Evolutionary conservation across 2,113 vertebrate species (phyloP).

Genomic region (Mixornis gularis): DNA sequence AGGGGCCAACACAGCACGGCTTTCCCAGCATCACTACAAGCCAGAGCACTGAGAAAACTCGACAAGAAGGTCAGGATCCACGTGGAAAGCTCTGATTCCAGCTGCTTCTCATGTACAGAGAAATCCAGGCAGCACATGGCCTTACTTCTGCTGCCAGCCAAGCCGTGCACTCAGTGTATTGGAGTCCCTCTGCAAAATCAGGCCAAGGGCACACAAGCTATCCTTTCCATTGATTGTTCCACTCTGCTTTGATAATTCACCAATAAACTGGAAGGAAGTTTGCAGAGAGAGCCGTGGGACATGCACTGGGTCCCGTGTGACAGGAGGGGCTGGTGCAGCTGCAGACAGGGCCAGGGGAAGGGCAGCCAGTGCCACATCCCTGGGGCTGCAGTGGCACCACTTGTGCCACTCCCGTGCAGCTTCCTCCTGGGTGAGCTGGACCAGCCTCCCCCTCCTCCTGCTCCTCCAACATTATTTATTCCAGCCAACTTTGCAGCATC

Average conservation of each 20-base stretch:
- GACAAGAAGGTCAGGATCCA: neutral
- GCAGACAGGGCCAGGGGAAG: neutral
- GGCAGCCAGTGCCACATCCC: neutral
- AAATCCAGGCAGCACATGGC: neutral
- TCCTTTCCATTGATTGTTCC: neutral
- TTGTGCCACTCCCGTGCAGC: rapidly evolving
- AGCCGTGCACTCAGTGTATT: neutral
- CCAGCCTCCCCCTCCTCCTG: neutral
- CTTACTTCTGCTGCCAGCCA: neutral
- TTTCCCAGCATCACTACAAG: neutral
- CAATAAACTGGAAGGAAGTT: neutral
- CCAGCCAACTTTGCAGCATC: neutral
- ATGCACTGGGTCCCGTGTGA: rapidly evolving
- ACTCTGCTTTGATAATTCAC: neutral
- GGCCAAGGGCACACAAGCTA: constrained; percentile 11
- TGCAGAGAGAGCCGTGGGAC: neutral
- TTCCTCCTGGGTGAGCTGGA: neutral
- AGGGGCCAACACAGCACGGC: neutral
- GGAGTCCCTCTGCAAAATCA: neutral
- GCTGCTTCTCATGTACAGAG: neutral
- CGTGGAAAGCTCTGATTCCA: neutral
- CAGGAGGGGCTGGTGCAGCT: neutral
- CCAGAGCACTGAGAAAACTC: neutral
- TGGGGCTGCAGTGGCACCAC: neutral
- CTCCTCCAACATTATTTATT: neutral